These are phyloP conservation scores for Standfussiana lucernea DNA, from an alignment of 2,888 invertebrate genomes.

Conservation along the genomic window DNA sequence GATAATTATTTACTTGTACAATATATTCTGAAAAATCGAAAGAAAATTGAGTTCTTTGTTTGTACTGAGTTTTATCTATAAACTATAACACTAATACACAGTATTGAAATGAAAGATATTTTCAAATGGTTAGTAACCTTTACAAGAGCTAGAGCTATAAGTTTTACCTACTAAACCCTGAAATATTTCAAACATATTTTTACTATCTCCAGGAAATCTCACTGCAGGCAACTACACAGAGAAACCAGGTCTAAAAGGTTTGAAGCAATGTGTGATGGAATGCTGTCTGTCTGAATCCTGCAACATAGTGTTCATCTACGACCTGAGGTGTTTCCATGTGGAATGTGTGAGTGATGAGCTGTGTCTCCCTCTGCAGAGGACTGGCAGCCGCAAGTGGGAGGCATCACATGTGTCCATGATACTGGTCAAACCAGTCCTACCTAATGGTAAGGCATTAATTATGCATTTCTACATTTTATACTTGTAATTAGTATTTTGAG, in stretches of 20 bases:
- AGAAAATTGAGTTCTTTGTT: background rate
- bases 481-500: background rate
- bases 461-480: background rate
- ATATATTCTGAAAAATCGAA: constrained; percentile 2
- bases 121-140: background rate
- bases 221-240: constrained; percentile 92
- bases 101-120: background rate
- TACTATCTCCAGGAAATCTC: constrained; percentile 82
- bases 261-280: constrained; percentile 92
- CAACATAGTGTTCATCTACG: constrained; percentile 95
- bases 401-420: constrained; percentile 94
- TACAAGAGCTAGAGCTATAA: background rate
- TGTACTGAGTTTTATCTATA: background rate
- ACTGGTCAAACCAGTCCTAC: constrained; percentile 93
- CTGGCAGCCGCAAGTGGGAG: constrained; percentile 88
- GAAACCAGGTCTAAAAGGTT: constrained; percentile 86
- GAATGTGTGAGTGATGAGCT: constrained; percentile 93
- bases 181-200: background rate
- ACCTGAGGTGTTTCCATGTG: constrained; percentile 94
- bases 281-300: constrained; percentile 93
- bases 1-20: no score
- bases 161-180: background rate
- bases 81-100: background rate
- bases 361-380: constrained; percentile 92
- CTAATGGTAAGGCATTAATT: constrained; percentile 83